phyloP scores from a whole-genome alignment of 2,888 invertebrate genomes.

The Cyrtodaria siliqua region DNA sequence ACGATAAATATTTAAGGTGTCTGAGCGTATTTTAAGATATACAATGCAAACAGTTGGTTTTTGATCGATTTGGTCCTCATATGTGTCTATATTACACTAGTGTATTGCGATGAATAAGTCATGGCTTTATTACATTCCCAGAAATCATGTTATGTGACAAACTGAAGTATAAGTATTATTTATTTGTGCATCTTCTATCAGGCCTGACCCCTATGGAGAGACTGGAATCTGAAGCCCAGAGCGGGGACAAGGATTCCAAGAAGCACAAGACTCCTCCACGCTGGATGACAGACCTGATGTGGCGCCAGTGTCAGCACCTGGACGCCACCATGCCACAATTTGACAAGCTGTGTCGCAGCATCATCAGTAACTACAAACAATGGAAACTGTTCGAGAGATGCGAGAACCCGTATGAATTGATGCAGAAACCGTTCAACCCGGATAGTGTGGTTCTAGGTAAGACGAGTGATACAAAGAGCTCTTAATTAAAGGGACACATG shows the following conservation, averaged over 20 bases:
- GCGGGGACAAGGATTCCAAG: constrained; percentile 61
- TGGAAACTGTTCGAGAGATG: constrained; percentile 77
- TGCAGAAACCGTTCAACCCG: constrained; percentile 59
- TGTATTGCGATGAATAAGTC: no score
- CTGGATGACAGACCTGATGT: constrained; percentile 80
- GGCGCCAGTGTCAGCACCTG: constrained; percentile 83
- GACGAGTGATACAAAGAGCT: no score
- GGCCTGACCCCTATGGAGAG: constrained; percentile 81
- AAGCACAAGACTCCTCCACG: constrained; percentile 69
- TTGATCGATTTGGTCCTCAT: no score
- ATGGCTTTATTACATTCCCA: no score
- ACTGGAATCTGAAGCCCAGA: constrained; percentile 75
- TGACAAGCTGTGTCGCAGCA: constrained; percentile 77
- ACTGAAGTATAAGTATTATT: no score
- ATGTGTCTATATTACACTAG: no score
- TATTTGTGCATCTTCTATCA: no score
- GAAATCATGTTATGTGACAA: no score
- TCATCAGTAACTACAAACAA: constrained; percentile 77
- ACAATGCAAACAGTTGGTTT: no score
- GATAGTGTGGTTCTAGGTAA: constrained; percentile 36
- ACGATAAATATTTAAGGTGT: no score
- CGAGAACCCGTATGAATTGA: constrained; percentile 77
- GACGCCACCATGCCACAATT: constrained; percentile 78
- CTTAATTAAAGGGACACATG: no score
- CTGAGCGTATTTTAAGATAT: no score